Base-by-base conservation (phyloP, 2,113 vertebrate species). In the Gnathonemus echidnorhynchus region DNA sequence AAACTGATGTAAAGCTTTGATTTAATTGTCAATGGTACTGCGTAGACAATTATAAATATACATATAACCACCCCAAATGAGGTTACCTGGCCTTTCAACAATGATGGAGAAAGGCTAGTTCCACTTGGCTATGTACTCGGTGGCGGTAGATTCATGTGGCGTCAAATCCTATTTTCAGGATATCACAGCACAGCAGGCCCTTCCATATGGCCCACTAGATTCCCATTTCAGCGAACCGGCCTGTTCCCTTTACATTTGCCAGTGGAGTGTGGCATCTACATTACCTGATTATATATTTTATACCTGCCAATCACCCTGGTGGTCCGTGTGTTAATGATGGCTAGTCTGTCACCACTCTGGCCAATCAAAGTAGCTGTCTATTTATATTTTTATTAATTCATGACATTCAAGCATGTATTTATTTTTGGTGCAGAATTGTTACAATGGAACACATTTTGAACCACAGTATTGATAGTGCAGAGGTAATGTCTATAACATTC, bases 211-310 rank as follows among this genome's bases (percentile, higher is more conserved):
- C 88, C 87, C 48, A 35, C 56, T 87, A 91, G 66, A 91, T 91
- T 92, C 92, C 80, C 70, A 91, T 92, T 92, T 89, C 88, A 91
- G 77, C 53, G 58, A 50, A 89, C 62, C 84, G 85, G 91, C 90
- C 91, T 90, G 89, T 89, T 92, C 91, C 92, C 88, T 91, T 91
- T 92, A 91, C 90, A 92, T 92, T 92, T 91, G 88, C 90, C 83
- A 88, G 58, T 87, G 87, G 46, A 48, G 92, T 50, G 88, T 74
- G 85, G 53, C 87, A 66, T 87, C 53, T 17, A 46, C 46, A 49
- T 90, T 88, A 90, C 91, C 92, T 90, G 91, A 91, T 92, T 92
- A 92, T 87, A 90, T 89, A 85, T 13, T 70, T 85, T 70, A 35
- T 92, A 92, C 88, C 92, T 89, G 91, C 86, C 89, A 90, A 88